A percentile compares a stretch with the other conserved stretches of the same genome.
phyloP scores from a whole-genome alignment of 2,888 invertebrate genomes.

The Colostygia pectinataria region DNA sequence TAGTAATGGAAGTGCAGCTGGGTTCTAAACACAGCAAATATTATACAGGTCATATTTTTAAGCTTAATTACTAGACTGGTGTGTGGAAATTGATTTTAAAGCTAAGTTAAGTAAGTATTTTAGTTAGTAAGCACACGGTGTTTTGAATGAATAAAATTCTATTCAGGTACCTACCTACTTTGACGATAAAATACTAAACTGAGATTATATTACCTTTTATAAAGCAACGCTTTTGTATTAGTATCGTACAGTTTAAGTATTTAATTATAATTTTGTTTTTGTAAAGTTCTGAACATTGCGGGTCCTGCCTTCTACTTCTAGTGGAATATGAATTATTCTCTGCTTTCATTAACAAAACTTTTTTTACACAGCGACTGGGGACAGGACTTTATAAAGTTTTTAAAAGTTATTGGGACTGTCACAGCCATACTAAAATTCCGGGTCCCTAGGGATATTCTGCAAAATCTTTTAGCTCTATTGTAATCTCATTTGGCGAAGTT shows the following conservation, averaged over 20 bases:
- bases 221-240: conserved; percentile 5
- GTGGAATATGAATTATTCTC: conserved; percentile 34
- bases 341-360: conserved; percentile 37
- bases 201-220: too few species aligned
- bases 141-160: too few species aligned
- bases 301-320: conserved; percentile 29
- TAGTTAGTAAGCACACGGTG: too few species aligned
- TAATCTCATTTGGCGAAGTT: conserved; percentile 19
- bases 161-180: too few species aligned
- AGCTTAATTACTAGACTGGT: too few species aligned
- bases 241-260: conserved; percentile 22
- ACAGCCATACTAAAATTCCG: conserved; percentile 36
- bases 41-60: too few species aligned
- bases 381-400: conserved; percentile 36
- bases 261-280: conserved; percentile 31
- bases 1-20: conserved; percentile 68
- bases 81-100: too few species aligned
- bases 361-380: conserved; percentile 39
- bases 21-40: conserved; percentile 57
- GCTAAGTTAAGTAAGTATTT: too few species aligned
- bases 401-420: conserved; percentile 45
- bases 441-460: conserved; percentile 8
- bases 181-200: too few species aligned
- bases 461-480: conserved; percentile 18
- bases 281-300: conserved; percentile 28